Percentiles rank a stretch among this genome's conserved stretches.
phyloP scores from a whole-genome alignment of 2,888 invertebrate species.

The Andrena marginata region DNA sequence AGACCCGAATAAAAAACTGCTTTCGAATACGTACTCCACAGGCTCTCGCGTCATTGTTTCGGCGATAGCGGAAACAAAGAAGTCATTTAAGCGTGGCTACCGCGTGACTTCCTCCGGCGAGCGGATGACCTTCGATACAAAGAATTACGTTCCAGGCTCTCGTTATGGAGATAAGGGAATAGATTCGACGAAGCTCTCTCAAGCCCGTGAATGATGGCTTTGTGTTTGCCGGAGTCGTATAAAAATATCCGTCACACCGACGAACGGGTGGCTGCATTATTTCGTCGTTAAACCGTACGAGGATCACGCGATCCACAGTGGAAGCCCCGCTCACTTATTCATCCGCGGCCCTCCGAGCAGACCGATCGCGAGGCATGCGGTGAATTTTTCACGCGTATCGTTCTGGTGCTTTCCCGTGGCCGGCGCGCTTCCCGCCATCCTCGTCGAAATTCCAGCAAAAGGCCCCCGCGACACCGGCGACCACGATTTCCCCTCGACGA shows the following conservation, averaged over 20 bases:
- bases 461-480: slow-evolving; percentile 27
- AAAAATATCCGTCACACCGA: slow-evolving; percentile 56
- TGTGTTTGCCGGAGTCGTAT: slow-evolving; percentile 50
- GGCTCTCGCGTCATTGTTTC: no score
- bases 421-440: slow-evolving; percentile 18
- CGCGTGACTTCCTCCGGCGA: no score
- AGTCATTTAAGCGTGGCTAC: neutral
- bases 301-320: slow-evolving; percentile 56
- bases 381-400: slow-evolving; percentile 67
- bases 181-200: slow-evolving; percentile 39
- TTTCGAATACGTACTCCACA: no score
- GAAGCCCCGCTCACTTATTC: slow-evolving; percentile 66
- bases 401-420: slow-evolving; percentile 28
- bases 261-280: slow-evolving; percentile 61
- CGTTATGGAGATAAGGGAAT: slow-evolving; percentile 51
- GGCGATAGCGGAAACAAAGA: no score
- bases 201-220: slow-evolving; percentile 47
- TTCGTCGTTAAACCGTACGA: slow-evolving; percentile 48
- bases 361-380: slow-evolving; percentile 69
- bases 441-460: slow-evolving; percentile 57
- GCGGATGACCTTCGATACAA: no score
- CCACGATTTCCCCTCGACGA: slow-evolving; percentile 59
- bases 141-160: neutral
- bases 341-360: slow-evolving; percentile 56
- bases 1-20: no score